These are phyloP conservation scores for Pachypeltis micranthus DNA, from an alignment of 1,140 invertebrate genomes.

Conservation along the genomic window DNA sequence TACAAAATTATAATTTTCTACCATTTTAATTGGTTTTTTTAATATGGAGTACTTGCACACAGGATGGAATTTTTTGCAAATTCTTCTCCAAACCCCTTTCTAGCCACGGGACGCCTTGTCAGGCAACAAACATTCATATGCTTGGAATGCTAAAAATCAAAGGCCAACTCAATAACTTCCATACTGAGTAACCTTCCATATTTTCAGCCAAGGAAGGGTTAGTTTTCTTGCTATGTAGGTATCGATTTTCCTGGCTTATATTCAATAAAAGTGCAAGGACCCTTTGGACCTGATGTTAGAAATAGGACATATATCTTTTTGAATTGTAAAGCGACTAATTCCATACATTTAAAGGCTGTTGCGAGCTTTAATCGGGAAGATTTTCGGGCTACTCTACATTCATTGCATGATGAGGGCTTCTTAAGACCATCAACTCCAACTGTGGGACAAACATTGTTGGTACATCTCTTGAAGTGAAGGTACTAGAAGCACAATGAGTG, in stretches of 20 bases:
- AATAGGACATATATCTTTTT: conserved; percentile 30
- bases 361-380: conserved; percentile 23
- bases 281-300: conserved; percentile 9
- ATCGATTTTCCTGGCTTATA: conserved; percentile 28
- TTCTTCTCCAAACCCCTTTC: conserved; percentile 27
- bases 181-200: conserved; percentile 26
- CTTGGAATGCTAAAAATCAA: conserved; percentile 24
- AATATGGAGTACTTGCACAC: conserved; percentile 29
- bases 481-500: neutral
- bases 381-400: conserved; percentile 29
- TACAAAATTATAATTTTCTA: conserved; percentile 15
- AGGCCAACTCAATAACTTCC: conserved; percentile 13
- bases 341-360: conserved; percentile 29
- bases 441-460: conserved; percentile 29
- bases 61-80: conserved; percentile 28
- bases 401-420: conserved; percentile 20
- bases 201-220: conserved; percentile 12
- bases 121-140: conserved; percentile 26
- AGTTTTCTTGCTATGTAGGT: conserved; percentile 21
- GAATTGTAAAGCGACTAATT: conserved; percentile 26
- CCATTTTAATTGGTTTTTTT: conserved; percentile 24
- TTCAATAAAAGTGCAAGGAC: conserved; percentile 14
- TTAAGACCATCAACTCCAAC: conserved; percentile 26
- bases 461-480: conserved; percentile 10
- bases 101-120: conserved; percentile 27